These are phyloP conservation scores for Acronicta alni DNA, from an alignment of 2,888 invertebrate genomes.

Conservation along the genomic window DNA sequence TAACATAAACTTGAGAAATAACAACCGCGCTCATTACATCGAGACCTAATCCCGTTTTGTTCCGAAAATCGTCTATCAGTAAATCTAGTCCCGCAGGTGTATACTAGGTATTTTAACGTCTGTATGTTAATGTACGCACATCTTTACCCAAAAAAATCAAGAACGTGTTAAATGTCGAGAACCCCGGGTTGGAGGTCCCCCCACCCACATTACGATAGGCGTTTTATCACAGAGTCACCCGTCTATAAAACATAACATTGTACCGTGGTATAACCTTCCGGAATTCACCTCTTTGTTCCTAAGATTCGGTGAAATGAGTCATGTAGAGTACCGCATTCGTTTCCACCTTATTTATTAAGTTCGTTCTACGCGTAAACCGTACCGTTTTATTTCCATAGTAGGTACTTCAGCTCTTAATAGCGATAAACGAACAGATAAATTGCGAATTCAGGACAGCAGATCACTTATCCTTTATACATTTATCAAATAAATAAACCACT, in stretches of 20 bases:
- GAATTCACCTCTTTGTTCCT: slow-evolving; percentile 58
- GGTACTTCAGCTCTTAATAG: slow-evolving; percentile 17
- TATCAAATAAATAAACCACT: slow-evolving; percentile 32
- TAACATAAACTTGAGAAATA: slow-evolving; percentile 36
- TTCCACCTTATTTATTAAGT: slow-evolving; percentile 46
- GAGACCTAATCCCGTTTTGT: slow-evolving; percentile 33
- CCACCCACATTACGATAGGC: slow-evolving; percentile 65
- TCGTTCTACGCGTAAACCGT: slow-evolving; percentile 20
- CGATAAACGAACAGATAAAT: slow-evolving; percentile 43
- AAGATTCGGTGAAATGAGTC: slow-evolving; percentile 52
- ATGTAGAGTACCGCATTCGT: slow-evolving; percentile 25
- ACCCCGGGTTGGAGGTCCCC: slow-evolving; percentile 55
- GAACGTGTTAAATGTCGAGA: slow-evolving; percentile 50
- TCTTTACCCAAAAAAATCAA: slow-evolving; percentile 20
- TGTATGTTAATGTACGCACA: slow-evolving; percentile 29
- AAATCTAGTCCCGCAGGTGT: slow-evolving; percentile 34
- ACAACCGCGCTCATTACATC: slow-evolving; percentile 15
- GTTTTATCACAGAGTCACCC: slow-evolving; percentile 72
- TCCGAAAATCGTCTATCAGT: slow-evolving; percentile 22
- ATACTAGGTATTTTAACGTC: slow-evolving; percentile 25
- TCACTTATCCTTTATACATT: slow-evolving; percentile 32
- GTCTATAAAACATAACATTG: slow-evolving; percentile 56
- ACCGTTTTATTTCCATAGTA: slow-evolving; percentile 32
- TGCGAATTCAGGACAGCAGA: slow-evolving; percentile 25
- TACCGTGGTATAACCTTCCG: slow-evolving; percentile 51